A percentile compares a stretch with the other conserved stretches of the same genome.
Evolutionary conservation across 2,888 invertebrate genomes (phyloP).

Genomic region (Drosophila infuscata): DNA sequence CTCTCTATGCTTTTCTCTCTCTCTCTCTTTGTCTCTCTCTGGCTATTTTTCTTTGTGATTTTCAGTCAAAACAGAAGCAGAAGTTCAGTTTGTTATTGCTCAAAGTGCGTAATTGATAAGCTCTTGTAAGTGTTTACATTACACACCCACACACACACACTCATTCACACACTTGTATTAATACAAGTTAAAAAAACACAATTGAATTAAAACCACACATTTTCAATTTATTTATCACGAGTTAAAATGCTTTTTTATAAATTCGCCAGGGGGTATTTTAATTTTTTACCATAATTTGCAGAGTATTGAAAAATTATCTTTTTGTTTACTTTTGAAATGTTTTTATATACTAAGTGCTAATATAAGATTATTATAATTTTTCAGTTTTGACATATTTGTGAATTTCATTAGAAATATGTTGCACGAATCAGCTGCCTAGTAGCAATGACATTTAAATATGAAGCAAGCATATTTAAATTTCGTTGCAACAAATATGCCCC

Average conservation of each 20-base stretch:
- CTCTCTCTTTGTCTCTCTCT: neutral
- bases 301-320: too few species aligned
- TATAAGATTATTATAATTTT: neutral
- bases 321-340: neutral
- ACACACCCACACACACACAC: neutral
- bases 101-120: constrained; percentile 10
- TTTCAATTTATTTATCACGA: constrained; percentile 6
- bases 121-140: constrained; percentile 12
- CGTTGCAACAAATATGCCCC: neutral
- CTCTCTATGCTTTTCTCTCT: neutral
- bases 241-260: neutral
- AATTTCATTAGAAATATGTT: neutral
- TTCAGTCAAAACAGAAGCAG: constrained; percentile 1
- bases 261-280: neutral
- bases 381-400: neutral
- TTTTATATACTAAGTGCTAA: neutral
- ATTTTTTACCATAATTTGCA: neutral
- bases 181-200: neutral
- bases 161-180: neutral
- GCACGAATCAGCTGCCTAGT: neutral
- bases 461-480: neutral
- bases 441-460: neutral
- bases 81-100: constrained; percentile 13
- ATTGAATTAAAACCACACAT: constrained; percentile 9
- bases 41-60: constrained; percentile 1